Percentiles rank a stretch among this genome's conserved stretches.
Evolutionary conservation across 2,888 invertebrate species (phyloP).

Genomic region (Lottia scabra): DNA sequence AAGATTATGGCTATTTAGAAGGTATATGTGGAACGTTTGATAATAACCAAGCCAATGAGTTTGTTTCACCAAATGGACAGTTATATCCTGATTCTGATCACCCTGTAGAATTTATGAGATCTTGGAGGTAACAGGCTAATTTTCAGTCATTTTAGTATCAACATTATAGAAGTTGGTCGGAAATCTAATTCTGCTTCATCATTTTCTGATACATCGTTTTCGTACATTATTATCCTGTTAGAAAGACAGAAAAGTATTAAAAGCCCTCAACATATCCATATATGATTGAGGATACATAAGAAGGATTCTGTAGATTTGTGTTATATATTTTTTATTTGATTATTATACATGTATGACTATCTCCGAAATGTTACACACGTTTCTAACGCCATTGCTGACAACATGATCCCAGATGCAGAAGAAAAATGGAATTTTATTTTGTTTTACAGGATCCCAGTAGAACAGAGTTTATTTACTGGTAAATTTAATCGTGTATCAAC

Average conservation of each 20-base stretch:
- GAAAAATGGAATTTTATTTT: background rate
- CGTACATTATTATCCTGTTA: too few relatives aligned
- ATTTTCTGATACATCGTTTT: background rate
- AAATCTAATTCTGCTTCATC: conserved; percentile 3
- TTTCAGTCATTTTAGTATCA: background rate
- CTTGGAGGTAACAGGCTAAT: conserved; percentile 12
- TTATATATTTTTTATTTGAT: too few relatives aligned
- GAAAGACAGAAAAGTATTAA: too few relatives aligned
- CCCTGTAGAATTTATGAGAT: conserved; percentile 5
- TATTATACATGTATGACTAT: too few relatives aligned
- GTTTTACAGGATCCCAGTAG: background rate
- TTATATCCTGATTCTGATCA: background rate
- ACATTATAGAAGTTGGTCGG: background rate
- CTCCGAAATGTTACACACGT: too few relatives aligned
- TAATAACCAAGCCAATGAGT: conserved; percentile 13
- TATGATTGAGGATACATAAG: too few relatives aligned
- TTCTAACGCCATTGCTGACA: too few relatives aligned
- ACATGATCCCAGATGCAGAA: too few relatives aligned
- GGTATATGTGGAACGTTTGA: conserved; percentile 21
- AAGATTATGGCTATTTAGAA: conserved; percentile 9
- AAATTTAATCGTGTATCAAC: background rate
- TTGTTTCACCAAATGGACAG: conserved; percentile 4
- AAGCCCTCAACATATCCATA: too few relatives aligned
- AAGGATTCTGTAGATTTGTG: too few relatives aligned
- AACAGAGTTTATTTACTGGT: background rate